Evolutionary conservation across 2,797 vertebrate genomes (phyloP), one percentile per base, ranked within the genome.

Genomic region (Momotus momota): DNA sequence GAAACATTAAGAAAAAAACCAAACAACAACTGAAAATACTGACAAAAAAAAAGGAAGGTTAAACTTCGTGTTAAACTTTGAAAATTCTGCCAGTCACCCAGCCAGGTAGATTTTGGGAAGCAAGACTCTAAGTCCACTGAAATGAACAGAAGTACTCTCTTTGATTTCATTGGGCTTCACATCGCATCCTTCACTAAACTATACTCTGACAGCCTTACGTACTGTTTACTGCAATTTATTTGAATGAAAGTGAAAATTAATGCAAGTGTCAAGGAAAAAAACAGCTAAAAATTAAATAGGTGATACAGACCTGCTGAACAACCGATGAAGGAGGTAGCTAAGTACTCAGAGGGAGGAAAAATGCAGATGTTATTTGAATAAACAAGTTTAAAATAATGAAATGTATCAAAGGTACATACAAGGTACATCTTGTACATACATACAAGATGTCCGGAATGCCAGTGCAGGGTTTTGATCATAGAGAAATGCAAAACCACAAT

Each of bases 181-280:
- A 46, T 74, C 65, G 45, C n/a, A 57, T 7, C 26, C 25, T 75
- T 91, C 45, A 27, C 18, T 88, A 21, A 81, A 64, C 31, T 41
- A 10, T 31, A 62, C 23, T 62, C 66, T 61, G 58, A 31, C 41
- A 82, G 40, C 51, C 9, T 79, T 60, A 77, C 19, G 66, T 25
- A 33, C 35, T 23, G 4, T 70, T 88, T 64, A 66, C 48, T 70
- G 48, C 51, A 51, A 72, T 94, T 86, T 70, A 46, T 90, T 86
- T 88, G 77, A 93, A 86, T 27, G 29, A 73, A 84, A 70, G 54
- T 73, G 45, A 86, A 93, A 95, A 88, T 8, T 19, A 72, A 45
- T 48, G 58, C 31, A 69, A 78, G 15, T 45, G 25, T 86, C 43
- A 78, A 75, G 38, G 35, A 86, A 48, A 77, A 86, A 84, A 95